Percentiles rank a stretch among this genome's conserved stretches.
phyloP scores from a whole-genome alignment of 92 coral and sea anemone genomes.

The Zoanthus gigantus region DNA sequence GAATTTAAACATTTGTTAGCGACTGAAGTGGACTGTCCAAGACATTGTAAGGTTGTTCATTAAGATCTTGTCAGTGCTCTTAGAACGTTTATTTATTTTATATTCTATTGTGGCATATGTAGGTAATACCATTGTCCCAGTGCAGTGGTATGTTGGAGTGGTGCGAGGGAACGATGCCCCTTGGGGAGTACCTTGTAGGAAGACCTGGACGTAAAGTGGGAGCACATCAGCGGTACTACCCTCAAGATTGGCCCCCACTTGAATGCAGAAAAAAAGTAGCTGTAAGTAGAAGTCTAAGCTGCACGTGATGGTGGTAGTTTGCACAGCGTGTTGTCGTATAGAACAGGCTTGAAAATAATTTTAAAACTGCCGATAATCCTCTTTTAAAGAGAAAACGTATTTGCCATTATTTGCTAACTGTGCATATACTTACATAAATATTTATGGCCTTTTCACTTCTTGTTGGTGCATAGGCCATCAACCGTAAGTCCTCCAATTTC shows the following conservation, averaged over 20 bases:
- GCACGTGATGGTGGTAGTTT: neutral
- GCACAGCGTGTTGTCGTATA: neutral
- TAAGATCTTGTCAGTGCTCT: too few species aligned
- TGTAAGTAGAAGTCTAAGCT: conserved; percentile 42
- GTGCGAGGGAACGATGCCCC: conserved; percentile 97
- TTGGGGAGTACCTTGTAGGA: conserved; percentile 96
- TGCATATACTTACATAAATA: too few species aligned
- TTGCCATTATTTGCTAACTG: too few species aligned
- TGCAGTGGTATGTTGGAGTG: conserved; percentile 98
- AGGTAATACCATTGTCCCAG: conserved; percentile 97
- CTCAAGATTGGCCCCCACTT: conserved; percentile 85
- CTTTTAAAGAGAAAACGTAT: too few species aligned
- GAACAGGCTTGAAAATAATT: neutral
- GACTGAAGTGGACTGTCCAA: too few species aligned
- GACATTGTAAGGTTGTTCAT: too few species aligned
- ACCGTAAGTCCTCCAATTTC: too few species aligned
- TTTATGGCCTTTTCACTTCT: too few species aligned
- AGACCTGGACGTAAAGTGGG: conserved; percentile 76
- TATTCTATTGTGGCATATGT: neutral
- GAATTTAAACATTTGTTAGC: too few species aligned
- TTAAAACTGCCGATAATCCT: neutral
- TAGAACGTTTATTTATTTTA: neutral
- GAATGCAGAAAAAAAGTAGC: conserved; percentile 87
- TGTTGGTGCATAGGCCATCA: too few species aligned
- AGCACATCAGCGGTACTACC: conserved; percentile 93